phyloP scores from a whole-genome alignment of 1,140 invertebrate genomes.

The Trigoniulus corallinus region DNA sequence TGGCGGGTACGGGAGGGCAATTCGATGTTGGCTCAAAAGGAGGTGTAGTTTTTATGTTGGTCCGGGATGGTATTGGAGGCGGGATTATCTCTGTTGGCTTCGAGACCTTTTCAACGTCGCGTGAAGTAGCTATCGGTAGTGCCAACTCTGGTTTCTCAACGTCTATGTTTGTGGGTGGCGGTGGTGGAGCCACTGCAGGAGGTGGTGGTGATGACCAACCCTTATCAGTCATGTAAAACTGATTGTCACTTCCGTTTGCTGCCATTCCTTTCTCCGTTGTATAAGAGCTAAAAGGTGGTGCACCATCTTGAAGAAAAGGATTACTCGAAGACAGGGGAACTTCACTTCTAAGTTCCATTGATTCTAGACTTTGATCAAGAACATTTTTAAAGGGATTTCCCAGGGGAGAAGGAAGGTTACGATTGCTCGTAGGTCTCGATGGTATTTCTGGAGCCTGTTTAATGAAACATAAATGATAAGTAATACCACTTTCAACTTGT shows the following conservation, averaged over 20 bases:
- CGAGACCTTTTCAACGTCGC: not conserved
- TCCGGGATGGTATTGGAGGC: not conserved
- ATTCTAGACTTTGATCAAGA: conserved; percentile 19
- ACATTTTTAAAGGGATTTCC: no score
- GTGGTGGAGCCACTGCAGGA: conserved; percentile 25
- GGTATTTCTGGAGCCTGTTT: no score
- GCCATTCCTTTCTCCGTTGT: not conserved
- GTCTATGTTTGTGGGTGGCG: conserved; percentile 14
- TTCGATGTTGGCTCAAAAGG: no score
- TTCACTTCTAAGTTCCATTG: not conserved
- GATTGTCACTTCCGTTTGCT: not conserved
- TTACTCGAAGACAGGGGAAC: conserved; percentile 6
- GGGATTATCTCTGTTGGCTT: not conserved
- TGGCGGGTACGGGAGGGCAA: not conserved
- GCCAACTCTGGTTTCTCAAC: no score
- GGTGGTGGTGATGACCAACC: conserved; percentile 15
- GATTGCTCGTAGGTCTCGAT: conserved; percentile 16
- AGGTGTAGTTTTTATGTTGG: no score
- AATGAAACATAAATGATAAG: no score
- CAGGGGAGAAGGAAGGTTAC: no score
- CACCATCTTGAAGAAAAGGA: not conserved
- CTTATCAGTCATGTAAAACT: conserved; percentile 19
- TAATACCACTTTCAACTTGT: no score
- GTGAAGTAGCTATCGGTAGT: not conserved
- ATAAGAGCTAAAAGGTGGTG: not conserved